Evolutionary conservation across 2,888 invertebrate species (phyloP), one percentile per base, ranked within the genome.

Genomic region (Epiblema foenella): DNA sequence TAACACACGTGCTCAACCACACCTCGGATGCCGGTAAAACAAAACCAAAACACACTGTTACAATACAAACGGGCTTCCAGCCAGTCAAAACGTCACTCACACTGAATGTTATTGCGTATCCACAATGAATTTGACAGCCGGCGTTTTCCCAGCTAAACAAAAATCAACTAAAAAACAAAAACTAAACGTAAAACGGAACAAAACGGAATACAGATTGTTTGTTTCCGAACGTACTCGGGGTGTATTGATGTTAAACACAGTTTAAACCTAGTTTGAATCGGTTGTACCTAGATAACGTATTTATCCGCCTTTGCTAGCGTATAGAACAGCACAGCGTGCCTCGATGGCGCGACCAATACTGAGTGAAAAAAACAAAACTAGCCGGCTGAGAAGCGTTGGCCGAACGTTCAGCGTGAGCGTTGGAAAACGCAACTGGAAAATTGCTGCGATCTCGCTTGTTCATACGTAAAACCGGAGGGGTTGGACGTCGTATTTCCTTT

Each of bases 81-180:
- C 65, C 74, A 79, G 82, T 82, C 79, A 77, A 73, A 78, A 85
- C 77, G 84, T 85, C 87, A 89, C 85, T 77, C 74, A 72, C 85
- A 89, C 86, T 82, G 69, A 78, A 82, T 75, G 81, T 81, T 80
- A 82, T 74, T 81, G 79, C 77, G 77, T 82, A 79, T 78, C 78
- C 77, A 79, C 85, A 83, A 77, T 78, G 77, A 79, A 79, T 81
- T 79, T 79, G 74, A 76, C 76, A 75, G 77, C 91, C 91, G 91
- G 91, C 87, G 82, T 89, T 90, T 91, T 87, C 82, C 89, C 89
- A 89, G 88, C 79, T 77, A 88, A 90, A 89, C 83, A 79, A 84
- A n/a, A 84, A 81, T 73, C 73, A 76, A 78, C 66, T 73, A 84
- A 84, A n/a, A 86, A 83, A 80, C 79, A 81, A 81, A 79, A 77